phyloP scores from a whole-genome alignment of 2,113 vertebrate genomes.

The Thomomys bottae region DNA sequence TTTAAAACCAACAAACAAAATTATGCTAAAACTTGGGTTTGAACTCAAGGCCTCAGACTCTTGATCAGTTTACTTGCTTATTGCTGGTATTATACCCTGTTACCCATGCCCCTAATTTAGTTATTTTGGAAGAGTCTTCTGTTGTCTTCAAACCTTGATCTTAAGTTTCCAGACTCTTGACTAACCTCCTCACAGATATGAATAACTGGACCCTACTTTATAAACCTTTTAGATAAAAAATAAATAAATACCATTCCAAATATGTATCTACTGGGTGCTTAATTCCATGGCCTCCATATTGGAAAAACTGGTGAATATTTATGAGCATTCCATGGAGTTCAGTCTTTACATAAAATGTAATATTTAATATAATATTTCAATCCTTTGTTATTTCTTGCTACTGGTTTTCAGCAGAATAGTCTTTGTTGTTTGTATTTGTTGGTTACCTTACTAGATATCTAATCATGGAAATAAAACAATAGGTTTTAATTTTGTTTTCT shows the following conservation, averaged over 20 bases:
- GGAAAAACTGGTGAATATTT: background rate
- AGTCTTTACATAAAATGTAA: background rate
- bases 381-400: background rate
- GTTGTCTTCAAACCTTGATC: no score
- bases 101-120: no score
- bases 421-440: background rate
- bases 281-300: accelerated
- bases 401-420: background rate
- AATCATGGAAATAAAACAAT: background rate
- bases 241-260: background rate
- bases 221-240: no score
- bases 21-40: no score
- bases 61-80: no score
- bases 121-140: no score
- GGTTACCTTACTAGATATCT: background rate
- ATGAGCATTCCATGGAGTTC: background rate
- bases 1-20: no score
- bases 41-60: no score
- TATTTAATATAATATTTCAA: background rate
- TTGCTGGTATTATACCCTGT: no score
- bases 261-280: background rate
- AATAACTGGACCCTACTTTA: no score
- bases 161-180: no score
- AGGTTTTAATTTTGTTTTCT: background rate
- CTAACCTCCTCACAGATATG: no score